Percentiles rank a stretch among this genome's conserved stretches.
Evolutionary conservation across 1,140 invertebrate genomes (phyloP).

Genomic region (Adoxophyes honmai): DNA sequence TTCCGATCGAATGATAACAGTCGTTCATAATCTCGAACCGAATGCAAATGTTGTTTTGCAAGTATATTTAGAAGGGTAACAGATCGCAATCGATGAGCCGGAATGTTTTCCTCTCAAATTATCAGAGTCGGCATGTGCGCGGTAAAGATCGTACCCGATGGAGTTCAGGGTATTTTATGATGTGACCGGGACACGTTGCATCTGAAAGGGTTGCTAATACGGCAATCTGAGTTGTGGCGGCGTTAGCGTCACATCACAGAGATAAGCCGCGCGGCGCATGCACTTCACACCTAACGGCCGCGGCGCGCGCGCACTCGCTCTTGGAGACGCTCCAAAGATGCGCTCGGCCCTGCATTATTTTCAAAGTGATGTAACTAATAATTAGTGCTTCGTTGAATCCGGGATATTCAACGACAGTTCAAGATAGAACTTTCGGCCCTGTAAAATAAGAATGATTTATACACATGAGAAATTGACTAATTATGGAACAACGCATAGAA

Average conservation of each 20-base stretch:
- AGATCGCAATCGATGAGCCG: neutral
- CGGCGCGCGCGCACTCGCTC: neutral
- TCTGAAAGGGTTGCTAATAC: neutral
- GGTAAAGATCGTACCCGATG: slow-evolving; percentile 5
- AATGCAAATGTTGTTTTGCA: slow-evolving; percentile 19
- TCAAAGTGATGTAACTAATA: neutral
- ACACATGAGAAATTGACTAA: too few relatives aligned
- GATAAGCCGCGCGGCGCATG: neutral
- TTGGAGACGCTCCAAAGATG: slow-evolving; percentile 2
- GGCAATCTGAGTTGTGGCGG: slow-evolving; percentile 8
- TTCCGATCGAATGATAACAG: slow-evolving; percentile 19
- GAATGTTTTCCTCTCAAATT: slow-evolving; percentile 8
- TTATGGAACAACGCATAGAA: too few relatives aligned
- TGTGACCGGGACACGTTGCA: neutral
- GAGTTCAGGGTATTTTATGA: neutral
- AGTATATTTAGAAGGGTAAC: slow-evolving; percentile 20
- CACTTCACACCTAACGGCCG: slow-evolving; percentile 4
- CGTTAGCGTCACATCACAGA: slow-evolving; percentile 5
- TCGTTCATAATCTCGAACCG: slow-evolving; percentile 26
- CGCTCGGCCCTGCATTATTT: slow-evolving; percentile 14
- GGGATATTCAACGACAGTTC: too few relatives aligned
- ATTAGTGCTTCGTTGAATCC: neutral
- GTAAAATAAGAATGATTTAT: too few relatives aligned
- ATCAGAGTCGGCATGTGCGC: neutral
- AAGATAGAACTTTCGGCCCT: too few relatives aligned